Evolutionary conservation across 2,888 invertebrate species (phyloP).

Genomic region (Palloptera scutellata): DNA sequence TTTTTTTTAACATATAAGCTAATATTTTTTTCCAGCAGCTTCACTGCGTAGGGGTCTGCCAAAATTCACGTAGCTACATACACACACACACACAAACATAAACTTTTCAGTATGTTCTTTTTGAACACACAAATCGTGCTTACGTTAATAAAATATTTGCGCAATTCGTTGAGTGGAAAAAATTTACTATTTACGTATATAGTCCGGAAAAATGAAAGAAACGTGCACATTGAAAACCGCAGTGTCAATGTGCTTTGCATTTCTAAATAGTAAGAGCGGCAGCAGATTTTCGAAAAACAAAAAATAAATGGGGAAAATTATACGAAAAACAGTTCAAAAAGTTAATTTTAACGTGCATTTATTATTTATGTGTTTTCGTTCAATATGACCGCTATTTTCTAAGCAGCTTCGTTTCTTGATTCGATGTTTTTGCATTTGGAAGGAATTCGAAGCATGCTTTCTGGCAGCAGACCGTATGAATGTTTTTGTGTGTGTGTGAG

Average conservation of each 20-base stretch:
- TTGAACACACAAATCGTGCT: background rate
- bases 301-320: background rate
- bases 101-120: too few relatives aligned
- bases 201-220: background rate
- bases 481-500: too few relatives aligned
- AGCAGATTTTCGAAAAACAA: background rate
- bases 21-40: background rate
- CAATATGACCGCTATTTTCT: too few relatives aligned
- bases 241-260: constrained; percentile 20
- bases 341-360: constrained; percentile 31
- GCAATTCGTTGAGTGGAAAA: background rate
- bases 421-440: background rate
- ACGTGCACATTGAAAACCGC: background rate
- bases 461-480: too few relatives aligned
- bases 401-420: background rate
- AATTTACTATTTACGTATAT: background rate
- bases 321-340: constrained; percentile 1
- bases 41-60: background rate
- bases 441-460: too few relatives aligned
- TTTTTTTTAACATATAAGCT: background rate
- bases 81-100: too few relatives aligned
- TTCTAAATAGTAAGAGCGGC: constrained; percentile 14
- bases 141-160: background rate
- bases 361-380: constrained; percentile 32
- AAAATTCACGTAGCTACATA: too few relatives aligned